These are phyloP conservation scores for Magallana angulata DNA, from an alignment of 1,140 invertebrate species.

Conservation along the genomic window DNA sequence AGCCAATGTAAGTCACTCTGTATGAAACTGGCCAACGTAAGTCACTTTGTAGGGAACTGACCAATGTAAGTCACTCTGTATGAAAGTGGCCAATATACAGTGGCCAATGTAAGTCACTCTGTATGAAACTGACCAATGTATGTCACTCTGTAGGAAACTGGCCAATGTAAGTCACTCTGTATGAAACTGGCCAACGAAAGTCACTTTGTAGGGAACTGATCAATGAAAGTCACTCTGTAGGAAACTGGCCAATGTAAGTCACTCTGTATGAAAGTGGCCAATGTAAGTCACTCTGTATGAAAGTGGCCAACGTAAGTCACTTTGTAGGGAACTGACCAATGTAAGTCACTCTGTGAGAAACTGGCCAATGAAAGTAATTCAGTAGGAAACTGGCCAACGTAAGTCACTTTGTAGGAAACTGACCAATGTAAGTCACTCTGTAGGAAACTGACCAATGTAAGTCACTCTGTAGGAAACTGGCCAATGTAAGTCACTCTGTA, in stretches of 20 bases:
- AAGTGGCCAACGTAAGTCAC: constrained; percentile 90
- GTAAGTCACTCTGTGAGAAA: constrained; percentile 89
- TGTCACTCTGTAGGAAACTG: constrained; percentile 91
- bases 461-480: constrained; percentile 91
- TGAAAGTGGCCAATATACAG: constrained; percentile 92
- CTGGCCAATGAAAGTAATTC: constrained; percentile 88
- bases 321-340: too few species aligned
- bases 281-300: constrained; percentile 87
- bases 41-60: constrained; percentile 37
- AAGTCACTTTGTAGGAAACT: constrained; percentile 91
- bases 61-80: constrained; percentile 84
- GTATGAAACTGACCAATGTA: too few species aligned
- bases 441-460: too few species aligned
- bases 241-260: constrained; percentile 92
- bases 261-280: neutral
- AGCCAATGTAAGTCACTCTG: constrained; percentile 83
- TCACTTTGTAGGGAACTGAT: too few species aligned
- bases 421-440: constrained; percentile 85
- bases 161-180: constrained; percentile 85
- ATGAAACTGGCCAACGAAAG: too few species aligned
- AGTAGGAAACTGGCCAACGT: too few species aligned
- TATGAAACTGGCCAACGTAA: constrained; percentile 93
- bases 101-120: constrained; percentile 87
- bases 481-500: constrained; percentile 85
- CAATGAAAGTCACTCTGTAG: constrained; percentile 85